A percentile compares a stretch with the other conserved stretches of the same genome.
phyloP scores from a whole-genome alignment of 2,113 vertebrate genomes.

The Neolamprologus tretocephalus region DNA sequence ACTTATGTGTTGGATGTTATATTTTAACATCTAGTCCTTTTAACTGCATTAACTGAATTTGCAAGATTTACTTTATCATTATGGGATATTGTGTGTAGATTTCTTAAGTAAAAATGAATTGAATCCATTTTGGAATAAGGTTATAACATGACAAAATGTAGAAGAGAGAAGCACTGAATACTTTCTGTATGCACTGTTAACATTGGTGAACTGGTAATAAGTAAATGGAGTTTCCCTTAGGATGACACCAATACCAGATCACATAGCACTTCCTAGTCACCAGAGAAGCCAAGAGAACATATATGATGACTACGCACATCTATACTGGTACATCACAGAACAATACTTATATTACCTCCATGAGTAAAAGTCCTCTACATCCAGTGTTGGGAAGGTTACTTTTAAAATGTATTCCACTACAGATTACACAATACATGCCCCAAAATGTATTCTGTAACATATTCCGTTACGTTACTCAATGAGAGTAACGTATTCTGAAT shows the following conservation, averaged over 20 bases:
- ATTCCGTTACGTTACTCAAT: too few relatives aligned
- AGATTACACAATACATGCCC: too few relatives aligned
- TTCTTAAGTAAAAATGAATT: not conserved
- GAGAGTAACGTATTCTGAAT: too few relatives aligned
- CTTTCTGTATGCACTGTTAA: not conserved
- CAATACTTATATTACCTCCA: not conserved
- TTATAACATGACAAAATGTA: not conserved
- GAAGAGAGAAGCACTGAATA: not conserved
- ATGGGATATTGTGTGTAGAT: not conserved
- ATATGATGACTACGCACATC: not conserved
- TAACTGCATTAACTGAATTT: not conserved
- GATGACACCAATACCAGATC: not conserved
- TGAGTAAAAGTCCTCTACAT: not conserved
- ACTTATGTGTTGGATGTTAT: not conserved
- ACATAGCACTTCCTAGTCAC: not conserved
- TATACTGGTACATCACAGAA: not conserved
- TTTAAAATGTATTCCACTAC: too few relatives aligned
- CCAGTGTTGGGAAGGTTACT: too few relatives aligned
- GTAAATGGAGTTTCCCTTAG: not conserved
- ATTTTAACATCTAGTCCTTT: not conserved
- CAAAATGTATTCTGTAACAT: too few relatives aligned
- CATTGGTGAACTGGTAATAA: not conserved
- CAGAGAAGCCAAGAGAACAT: not conserved
- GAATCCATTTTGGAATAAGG: not conserved
- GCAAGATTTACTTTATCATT: not conserved